A percentile compares a stretch with the other conserved stretches of the same genome.
Conservation (phyloP, 2,113 vertebrate genomes). For the Sphaerodactylus townsendi region DNA sequence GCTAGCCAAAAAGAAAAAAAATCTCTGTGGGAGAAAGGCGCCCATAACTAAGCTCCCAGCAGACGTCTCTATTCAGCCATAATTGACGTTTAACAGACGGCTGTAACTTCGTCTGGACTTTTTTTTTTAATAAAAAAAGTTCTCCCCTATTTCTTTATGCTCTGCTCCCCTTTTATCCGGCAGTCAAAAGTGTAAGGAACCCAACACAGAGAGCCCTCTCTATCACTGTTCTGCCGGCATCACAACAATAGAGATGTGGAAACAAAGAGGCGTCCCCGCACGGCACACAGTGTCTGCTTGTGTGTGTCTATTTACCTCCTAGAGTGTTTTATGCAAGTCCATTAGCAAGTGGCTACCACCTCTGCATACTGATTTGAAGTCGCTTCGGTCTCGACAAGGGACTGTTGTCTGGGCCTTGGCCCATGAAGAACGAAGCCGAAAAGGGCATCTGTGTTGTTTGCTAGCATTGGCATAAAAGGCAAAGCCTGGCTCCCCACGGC, state of each 20-base stretch:
- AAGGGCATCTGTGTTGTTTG: slow-evolving; percentile 36
- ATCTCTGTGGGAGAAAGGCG: slow-evolving; percentile 69
- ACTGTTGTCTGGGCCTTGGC: slow-evolving; percentile 50
- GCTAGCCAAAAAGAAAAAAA: slow-evolving; percentile 56
- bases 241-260: slow-evolving; percentile 70
- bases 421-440: slow-evolving; percentile 18
- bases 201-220: slow-evolving; percentile 67
- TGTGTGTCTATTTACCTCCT: slow-evolving; percentile 76
- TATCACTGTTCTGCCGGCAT: slow-evolving; percentile 69
- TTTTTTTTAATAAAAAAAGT: slow-evolving; percentile 49
- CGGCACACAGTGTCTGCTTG: slow-evolving; percentile 69
- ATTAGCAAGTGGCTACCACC: slow-evolving; percentile 56
- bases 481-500: background rate
- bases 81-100: slow-evolving; percentile 79
- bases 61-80: slow-evolving; percentile 80
- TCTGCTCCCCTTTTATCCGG: slow-evolving; percentile 73
- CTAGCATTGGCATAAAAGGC: slow-evolving; percentile 9
- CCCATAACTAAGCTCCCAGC: slow-evolving; percentile 70
- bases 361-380: slow-evolving; percentile 67
- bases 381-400: slow-evolving; percentile 61
- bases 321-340: slow-evolving; percentile 75
- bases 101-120: slow-evolving; percentile 78
- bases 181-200: slow-evolving; percentile 74
- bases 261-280: slow-evolving; percentile 72
- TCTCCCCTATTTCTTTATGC: slow-evolving; percentile 72